These are phyloP conservation scores for Semicossyphus pulcher DNA, from an alignment of 2,113 vertebrate genomes.

Conservation along the genomic window DNA sequence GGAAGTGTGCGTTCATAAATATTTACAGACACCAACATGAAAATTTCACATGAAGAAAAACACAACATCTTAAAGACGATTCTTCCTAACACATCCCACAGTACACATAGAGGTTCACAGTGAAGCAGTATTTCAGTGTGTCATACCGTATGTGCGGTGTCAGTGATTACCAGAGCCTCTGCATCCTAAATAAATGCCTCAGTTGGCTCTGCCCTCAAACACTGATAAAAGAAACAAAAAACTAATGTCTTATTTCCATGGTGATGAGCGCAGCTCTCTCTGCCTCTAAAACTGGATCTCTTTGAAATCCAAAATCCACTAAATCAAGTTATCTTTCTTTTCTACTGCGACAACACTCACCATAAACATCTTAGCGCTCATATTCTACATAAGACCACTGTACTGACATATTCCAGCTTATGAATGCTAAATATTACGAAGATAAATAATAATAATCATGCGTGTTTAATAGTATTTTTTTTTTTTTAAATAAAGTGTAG, in stretches of 20 bases:
- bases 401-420: neutral
- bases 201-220: neutral
- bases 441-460: neutral
- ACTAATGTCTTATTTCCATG: neutral
- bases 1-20: slow-evolving; percentile 77
- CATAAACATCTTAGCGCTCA: neutral
- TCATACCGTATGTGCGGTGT: slow-evolving; percentile 1
- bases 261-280: neutral
- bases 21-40: slow-evolving; percentile 72
- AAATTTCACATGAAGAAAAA: slow-evolving; percentile 62
- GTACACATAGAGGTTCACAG: neutral
- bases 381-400: neutral
- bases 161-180: too few species aligned
- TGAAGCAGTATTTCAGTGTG: slow-evolving; percentile 1
- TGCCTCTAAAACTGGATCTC: neutral
- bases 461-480: neutral
- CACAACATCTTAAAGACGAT: neutral
- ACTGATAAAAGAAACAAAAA: neutral
- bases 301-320: neutral
- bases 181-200: neutral
- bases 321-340: neutral
- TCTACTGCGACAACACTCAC: neutral
- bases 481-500: too few species aligned
- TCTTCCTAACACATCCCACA: neutral
- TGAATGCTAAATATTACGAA: neutral